Conservation (phyloP, 2,888 invertebrate species). For the Amphipoea lucens region DNA sequence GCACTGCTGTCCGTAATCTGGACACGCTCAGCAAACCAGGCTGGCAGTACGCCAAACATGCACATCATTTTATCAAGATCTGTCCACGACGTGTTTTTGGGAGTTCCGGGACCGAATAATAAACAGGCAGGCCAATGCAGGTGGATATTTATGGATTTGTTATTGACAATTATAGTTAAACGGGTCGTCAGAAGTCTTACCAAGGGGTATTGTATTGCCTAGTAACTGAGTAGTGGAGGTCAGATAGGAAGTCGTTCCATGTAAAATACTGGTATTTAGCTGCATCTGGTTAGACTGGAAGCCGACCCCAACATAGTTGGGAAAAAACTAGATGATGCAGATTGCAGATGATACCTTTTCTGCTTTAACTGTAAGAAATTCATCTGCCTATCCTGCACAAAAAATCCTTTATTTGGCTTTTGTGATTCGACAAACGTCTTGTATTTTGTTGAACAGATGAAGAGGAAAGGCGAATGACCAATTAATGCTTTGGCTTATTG, state of each 20-base stretch:
- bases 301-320: too few species aligned
- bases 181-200: too few species aligned
- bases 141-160: constrained; percentile 30
- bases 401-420: background rate
- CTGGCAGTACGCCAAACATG: constrained; percentile 60
- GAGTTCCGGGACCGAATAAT: constrained; percentile 38
- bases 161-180: constrained; percentile 10
- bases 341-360: too few species aligned
- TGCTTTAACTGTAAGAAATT: too few species aligned
- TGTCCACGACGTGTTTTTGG: constrained; percentile 55
- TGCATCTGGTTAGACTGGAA: too few species aligned
- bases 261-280: too few species aligned
- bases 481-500: too few species aligned
- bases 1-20: constrained; percentile 44
- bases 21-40: constrained; percentile 48
- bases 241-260: too few species aligned
- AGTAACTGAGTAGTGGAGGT: too few species aligned
- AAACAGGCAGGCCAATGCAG: constrained; percentile 44
- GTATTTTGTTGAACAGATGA: background rate
- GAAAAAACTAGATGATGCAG: too few species aligned
- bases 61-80: constrained; percentile 62
- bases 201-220: too few species aligned
- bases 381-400: background rate
- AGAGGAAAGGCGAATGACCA: background rate
- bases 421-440: background rate